Evolutionary conservation across 1,140 invertebrate species (phyloP).

Genomic region (Heliconius melpomene): DNA sequence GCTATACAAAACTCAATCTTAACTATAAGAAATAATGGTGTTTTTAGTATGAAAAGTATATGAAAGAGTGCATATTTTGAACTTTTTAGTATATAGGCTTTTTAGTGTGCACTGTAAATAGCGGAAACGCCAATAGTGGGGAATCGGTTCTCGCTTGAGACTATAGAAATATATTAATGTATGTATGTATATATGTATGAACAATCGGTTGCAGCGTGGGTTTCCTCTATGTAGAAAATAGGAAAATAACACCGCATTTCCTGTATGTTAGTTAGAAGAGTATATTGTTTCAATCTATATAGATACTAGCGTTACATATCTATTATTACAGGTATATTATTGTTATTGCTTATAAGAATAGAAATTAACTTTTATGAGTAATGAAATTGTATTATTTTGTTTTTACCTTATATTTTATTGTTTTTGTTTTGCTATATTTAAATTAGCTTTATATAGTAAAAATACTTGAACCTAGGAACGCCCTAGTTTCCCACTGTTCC

Average conservation of each 20-base stretch:
- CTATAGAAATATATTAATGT: neutral
- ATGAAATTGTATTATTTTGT: no score
- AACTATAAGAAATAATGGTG: neutral
- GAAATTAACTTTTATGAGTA: no score
- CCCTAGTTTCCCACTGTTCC: no score
- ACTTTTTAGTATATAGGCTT: constrained; percentile 4
- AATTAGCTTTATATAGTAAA: no score
- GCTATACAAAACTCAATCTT: constrained; percentile 14
- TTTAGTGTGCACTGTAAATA: neutral
- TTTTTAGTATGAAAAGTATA: neutral
- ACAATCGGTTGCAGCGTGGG: neutral
- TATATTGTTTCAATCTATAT: neutral
- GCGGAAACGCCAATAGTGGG: neutral
- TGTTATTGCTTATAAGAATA: no score
- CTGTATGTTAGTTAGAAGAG: neutral
- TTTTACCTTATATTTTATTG: no score
- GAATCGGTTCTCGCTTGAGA: neutral
- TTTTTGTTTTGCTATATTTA: no score
- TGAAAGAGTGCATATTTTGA: neutral
- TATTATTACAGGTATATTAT: neutral
- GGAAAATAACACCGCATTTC: neutral
- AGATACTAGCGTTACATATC: neutral
- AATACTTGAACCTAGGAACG: no score
- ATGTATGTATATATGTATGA: neutral
- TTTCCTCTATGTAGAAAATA: neutral